Conservation (phyloP, 2,113 vertebrate species). For the Corvus moneduloides region DNA sequence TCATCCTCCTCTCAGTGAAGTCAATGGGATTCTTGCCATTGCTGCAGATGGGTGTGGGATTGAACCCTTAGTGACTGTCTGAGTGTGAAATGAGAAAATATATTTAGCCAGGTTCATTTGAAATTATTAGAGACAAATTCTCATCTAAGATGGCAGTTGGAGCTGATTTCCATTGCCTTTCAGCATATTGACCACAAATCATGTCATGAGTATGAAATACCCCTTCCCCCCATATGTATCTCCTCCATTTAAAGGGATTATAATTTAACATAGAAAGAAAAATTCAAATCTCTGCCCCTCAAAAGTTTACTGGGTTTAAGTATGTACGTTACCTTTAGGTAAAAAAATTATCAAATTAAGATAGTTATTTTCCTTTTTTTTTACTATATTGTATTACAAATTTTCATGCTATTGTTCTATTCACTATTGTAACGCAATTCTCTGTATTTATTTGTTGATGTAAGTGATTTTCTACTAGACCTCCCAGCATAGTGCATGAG, state of each 20-base stretch:
- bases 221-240: neutral
- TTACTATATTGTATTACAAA: neutral
- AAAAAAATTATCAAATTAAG: neutral
- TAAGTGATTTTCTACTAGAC: neutral
- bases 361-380: neutral
- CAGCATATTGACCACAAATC: constrained; percentile 2
- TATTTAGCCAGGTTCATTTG: constrained; percentile 22
- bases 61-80: constrained; percentile 19
- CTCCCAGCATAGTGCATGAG: neutral
- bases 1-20: neutral
- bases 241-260: neutral
- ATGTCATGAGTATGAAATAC: neutral
- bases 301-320: neutral
- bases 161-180: neutral
- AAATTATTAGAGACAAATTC: constrained; percentile 21
- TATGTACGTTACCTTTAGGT: neutral
- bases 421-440: neutral
- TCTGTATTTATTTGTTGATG: neutral
- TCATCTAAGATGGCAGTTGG: neutral
- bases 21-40: constrained; percentile 49
- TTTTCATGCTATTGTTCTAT: neutral
- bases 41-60: constrained; percentile 39
- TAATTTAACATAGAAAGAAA: neutral
- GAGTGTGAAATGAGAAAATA: constrained; percentile 55
- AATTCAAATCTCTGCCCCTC: neutral